Evolutionary conservation across 2,888 invertebrate species (phyloP).

Genomic region (Pterostichus niger): DNA sequence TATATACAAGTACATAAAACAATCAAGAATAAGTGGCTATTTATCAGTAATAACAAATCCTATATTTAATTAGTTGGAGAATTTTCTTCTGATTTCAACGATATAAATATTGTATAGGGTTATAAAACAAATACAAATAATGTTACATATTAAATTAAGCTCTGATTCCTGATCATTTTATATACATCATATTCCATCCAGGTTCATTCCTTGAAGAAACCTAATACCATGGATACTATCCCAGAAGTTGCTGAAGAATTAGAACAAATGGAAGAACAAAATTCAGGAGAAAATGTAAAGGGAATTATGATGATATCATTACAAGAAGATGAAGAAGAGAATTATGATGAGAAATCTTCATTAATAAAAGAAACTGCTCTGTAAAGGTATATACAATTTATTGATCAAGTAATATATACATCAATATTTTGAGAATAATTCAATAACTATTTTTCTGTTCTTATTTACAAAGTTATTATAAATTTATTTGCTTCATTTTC

Average conservation of each 20-base stretch:
- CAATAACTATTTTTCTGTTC: background rate
- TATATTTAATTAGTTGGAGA: too few species aligned
- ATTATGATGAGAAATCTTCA: background rate
- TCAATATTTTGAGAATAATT: constrained; percentile 23
- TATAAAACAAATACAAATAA: too few species aligned
- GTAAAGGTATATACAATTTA: constrained; percentile 51
- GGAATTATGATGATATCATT: background rate
- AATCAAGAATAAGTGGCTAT: too few species aligned
- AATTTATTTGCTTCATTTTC: too few species aligned
- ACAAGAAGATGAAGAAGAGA: background rate
- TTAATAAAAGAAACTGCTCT: background rate
- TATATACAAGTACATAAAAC: too few species aligned
- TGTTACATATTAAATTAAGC: too few species aligned
- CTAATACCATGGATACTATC: background rate
- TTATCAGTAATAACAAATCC: too few species aligned
- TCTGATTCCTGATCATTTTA: too few species aligned
- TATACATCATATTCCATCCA: background rate
- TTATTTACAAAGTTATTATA: background rate
- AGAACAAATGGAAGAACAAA: background rate
- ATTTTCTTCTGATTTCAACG: too few species aligned
- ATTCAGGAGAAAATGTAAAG: background rate
- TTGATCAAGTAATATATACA: constrained; percentile 51
- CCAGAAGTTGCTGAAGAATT: background rate
- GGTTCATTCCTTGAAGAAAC: background rate
- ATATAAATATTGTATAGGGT: too few species aligned